Conservation (phyloP, 2,797 vertebrate genomes). For the Psittacula echo region DNA sequence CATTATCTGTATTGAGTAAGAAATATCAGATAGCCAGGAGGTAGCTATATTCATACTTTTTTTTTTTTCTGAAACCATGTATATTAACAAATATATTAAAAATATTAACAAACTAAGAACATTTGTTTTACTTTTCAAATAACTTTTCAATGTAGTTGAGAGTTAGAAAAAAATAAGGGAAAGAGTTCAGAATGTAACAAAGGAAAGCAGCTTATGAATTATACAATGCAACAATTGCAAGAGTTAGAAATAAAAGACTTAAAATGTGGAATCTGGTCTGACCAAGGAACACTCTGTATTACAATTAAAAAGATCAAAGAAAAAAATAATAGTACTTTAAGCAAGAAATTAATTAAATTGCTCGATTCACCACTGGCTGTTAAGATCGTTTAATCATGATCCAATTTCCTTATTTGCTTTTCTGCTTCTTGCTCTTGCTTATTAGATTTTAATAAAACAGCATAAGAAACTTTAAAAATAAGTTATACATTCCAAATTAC, state of each 20-base stretch:
- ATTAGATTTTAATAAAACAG: background rate
- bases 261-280: background rate
- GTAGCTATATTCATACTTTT: background rate
- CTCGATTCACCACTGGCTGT: background rate
- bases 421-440: conserved; percentile 30
- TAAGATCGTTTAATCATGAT: conserved; percentile 36
- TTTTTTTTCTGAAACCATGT: background rate
- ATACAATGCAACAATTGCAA: background rate
- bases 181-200: background rate
- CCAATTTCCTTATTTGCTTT: conserved; percentile 49
- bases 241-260: background rate
- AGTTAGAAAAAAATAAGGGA: background rate
- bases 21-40: background rate
- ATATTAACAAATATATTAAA: background rate
- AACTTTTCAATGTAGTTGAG: background rate
- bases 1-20: background rate
- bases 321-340: conserved; percentile 53
- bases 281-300: conserved; percentile 22
- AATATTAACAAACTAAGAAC: background rate
- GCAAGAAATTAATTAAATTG: conserved; percentile 62
- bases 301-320: conserved; percentile 59
- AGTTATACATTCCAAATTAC: background rate
- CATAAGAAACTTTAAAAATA: background rate
- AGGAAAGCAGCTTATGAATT: background rate
- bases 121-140: background rate